Conservation (phyloP, 1,140 invertebrate genomes). For the Oryzaephilus surinamensis region DNA sequence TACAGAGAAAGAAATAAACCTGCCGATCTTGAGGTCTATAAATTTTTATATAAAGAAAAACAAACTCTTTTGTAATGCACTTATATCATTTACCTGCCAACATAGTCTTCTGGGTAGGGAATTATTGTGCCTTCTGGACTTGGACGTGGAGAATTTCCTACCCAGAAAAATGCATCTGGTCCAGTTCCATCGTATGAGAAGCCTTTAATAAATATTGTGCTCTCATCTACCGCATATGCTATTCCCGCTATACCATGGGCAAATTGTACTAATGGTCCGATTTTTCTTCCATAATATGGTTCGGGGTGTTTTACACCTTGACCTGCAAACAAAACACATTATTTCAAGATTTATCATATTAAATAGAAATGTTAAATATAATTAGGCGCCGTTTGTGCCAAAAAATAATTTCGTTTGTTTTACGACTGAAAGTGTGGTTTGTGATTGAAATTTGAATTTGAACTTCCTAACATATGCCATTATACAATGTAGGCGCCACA, state of each 20-base stretch:
- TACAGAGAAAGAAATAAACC: too few species aligned
- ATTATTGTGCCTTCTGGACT: constrained; percentile 70
- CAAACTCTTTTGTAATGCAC: too few species aligned
- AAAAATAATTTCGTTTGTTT: constrained; percentile 4
- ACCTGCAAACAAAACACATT: constrained; percentile 31
- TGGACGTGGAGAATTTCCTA: constrained; percentile 63
- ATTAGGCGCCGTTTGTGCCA: too few species aligned
- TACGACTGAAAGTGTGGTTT: too few species aligned
- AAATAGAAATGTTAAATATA: too few species aligned
- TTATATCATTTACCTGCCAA: constrained; percentile 56
- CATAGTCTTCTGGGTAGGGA: constrained; percentile 73
- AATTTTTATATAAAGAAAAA: too few species aligned
- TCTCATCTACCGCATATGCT: constrained; percentile 79
- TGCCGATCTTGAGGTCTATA: too few species aligned
- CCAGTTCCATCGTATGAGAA: constrained; percentile 80
- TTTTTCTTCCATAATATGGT: constrained; percentile 64
- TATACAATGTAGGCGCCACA: too few species aligned
- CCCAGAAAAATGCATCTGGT: constrained; percentile 81
- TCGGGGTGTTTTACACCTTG: constrained; percentile 41
- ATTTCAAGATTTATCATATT: not conserved
- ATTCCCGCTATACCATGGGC: constrained; percentile 66
- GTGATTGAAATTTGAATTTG: too few species aligned
- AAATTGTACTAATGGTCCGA: constrained; percentile 57
- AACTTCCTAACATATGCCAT: too few species aligned
- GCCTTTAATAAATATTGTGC: constrained; percentile 72